Evolutionary conservation across 1,140 invertebrate species (phyloP).

Genomic region (Neodiprion virginianus): DNA sequence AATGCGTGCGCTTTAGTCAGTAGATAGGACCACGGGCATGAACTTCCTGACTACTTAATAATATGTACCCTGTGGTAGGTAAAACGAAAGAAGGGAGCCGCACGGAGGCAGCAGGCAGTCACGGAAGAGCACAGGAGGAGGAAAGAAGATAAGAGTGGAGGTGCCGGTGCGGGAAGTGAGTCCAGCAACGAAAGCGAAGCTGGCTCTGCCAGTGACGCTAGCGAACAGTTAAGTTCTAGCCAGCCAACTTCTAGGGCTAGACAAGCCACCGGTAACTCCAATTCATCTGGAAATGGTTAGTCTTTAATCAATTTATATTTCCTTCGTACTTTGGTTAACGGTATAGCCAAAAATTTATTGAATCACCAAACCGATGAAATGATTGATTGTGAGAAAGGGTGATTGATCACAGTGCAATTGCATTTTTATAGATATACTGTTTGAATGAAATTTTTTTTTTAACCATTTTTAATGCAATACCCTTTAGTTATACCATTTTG

Average conservation of each 20-base stretch:
- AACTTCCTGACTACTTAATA: constrained; percentile 59
- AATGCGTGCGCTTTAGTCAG: constrained; percentile 31
- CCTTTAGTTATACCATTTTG: no score
- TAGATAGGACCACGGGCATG: constrained; percentile 50
- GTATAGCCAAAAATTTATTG: no score
- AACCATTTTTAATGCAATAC: no score
- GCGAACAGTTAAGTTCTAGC: constrained; percentile 50
- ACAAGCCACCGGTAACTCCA: constrained; percentile 51
- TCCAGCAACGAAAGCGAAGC: constrained; percentile 60
- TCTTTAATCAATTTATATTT: constrained; percentile 27
- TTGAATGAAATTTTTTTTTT: no score
- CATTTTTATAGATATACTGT: no score
- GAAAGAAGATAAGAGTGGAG: constrained; percentile 55
- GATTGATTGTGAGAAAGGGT: no score
- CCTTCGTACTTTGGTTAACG: no score
- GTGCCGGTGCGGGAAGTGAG: constrained; percentile 49
- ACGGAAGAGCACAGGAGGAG: constrained; percentile 53
- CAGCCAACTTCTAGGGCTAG: constrained; percentile 48
- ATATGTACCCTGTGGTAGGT: constrained; percentile 58
- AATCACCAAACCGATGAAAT: no score
- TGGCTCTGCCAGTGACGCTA: constrained; percentile 55
- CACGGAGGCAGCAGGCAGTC: constrained; percentile 54
- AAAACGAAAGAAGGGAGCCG: constrained; percentile 61
- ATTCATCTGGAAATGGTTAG: constrained; percentile 60
- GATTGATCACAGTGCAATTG: no score